Evolutionary conservation across 1,140 invertebrate species (phyloP).

Genomic region (Heliconius himera): DNA sequence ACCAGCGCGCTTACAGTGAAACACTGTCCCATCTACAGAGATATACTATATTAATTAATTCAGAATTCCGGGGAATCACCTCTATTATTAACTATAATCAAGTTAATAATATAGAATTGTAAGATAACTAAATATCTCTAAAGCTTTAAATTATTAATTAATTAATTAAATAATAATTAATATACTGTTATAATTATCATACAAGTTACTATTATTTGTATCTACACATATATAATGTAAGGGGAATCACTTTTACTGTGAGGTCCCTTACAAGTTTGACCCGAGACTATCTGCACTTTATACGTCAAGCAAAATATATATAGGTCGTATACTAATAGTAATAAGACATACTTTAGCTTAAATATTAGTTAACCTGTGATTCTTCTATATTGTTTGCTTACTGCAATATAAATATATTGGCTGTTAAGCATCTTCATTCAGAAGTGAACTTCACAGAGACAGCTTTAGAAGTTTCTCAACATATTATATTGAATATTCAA

Average conservation of each 20-base stretch:
- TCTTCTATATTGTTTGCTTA: background rate
- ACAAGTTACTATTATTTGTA: no score
- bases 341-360: background rate
- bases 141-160: background rate
- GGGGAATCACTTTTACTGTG: constrained; percentile 19
- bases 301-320: background rate
- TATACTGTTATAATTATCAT: background rate
- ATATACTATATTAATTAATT: no score
- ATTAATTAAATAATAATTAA: constrained; percentile 1
- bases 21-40: no score
- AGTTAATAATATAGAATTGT: no score
- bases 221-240: background rate
- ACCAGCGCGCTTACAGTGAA: no score
- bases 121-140: no score
- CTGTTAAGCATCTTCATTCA: background rate
- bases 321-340: background rate
- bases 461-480: background rate
- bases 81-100: no score
- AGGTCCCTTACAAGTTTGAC: background rate
- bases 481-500: constrained; percentile 7
- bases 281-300: background rate
- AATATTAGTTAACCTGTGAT: background rate
- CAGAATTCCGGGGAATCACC: no score
- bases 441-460: background rate
- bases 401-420: background rate